Base-by-base conservation (phyloP, 1,140 invertebrate species). In the Drusus annulatus region DNA sequence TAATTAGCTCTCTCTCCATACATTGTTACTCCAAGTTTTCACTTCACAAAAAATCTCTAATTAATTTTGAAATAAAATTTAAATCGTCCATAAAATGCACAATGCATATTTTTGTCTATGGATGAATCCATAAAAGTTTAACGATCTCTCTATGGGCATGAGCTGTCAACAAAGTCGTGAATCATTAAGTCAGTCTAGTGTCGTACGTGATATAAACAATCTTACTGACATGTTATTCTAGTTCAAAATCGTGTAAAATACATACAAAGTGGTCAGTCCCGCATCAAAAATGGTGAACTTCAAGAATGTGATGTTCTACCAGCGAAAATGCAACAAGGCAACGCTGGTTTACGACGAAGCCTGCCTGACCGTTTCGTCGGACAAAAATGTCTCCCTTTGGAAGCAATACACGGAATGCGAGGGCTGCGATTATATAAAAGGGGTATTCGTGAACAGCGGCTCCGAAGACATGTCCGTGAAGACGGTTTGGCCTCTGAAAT, bases 401-500 rank as follows among this genome's bases (percentile, higher is more conserved):
- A 73, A 76, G 28, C 81, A 83, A 45, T 83, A 83, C 25, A 56
- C 75, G 8, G 79, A 80, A 23, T 83, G 81, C 23, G 58, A 80
- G 10, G 81, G 65, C 17, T 82, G 81, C 52, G 69, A 83, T 56
- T 76, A 77, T 19, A 45, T 50, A 7, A 80, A 80, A 28, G 75
- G 31, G 4, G 50, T 68, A 45, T 45, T 63, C 23, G 28, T 15
- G 19, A 78, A 17, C 83, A 86, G 10, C 84, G 83, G 13, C 62
- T 81, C 28, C 1, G 71, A 79, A 5, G 58, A 50, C 16, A 31
- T 89, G 7, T 76, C 88, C 13, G 36, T 89, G 7, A 78, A 85
- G 8, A 90, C 88, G 7, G 79, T 85, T 3, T 88, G 86, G 60
- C 86, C 87, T 5, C 28, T 89, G 16, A 84, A 82, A 2, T 89